Conservation (phyloP, 2,797 vertebrate species). For the Enteromius argenteus region DNA sequence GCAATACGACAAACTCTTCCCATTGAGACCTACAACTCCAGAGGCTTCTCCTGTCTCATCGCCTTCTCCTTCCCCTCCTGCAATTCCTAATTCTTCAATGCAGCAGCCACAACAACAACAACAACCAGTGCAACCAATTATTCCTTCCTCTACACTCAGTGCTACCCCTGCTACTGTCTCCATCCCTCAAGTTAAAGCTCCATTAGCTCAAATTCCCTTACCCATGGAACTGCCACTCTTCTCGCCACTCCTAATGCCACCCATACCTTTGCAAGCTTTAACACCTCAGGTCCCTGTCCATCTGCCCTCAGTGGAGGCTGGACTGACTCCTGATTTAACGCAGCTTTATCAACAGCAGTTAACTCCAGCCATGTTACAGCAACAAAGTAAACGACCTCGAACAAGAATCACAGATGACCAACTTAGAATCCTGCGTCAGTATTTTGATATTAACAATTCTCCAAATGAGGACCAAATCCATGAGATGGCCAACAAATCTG, state of each 20-base stretch:
- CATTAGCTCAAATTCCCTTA: slow-evolving; percentile 80
- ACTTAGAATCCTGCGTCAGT: slow-evolving; percentile 88
- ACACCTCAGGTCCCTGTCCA: slow-evolving; percentile 84
- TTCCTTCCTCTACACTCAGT: slow-evolving; percentile 72
- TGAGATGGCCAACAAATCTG: slow-evolving; percentile 93
- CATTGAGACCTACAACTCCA: slow-evolving; percentile 83
- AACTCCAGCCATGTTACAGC: slow-evolving; percentile 80
- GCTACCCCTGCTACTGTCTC: slow-evolving; percentile 80
- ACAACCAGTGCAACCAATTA: slow-evolving; percentile 73
- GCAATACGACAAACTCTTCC: slow-evolving; percentile 94
- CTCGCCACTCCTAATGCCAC: slow-evolving; percentile 93
- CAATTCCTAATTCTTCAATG: slow-evolving; percentile 68
- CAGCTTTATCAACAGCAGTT: slow-evolving; percentile 95
- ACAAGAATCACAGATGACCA: slow-evolving; percentile 97
- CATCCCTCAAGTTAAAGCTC: slow-evolving; percentile 75
- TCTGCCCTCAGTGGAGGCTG: slow-evolving; percentile 85
- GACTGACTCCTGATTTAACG: slow-evolving; percentile 86
- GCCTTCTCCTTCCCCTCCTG: slow-evolving; percentile 75
- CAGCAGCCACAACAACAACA: slow-evolving; percentile 83
- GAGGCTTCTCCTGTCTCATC: slow-evolving; percentile 70
- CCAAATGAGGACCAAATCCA: slow-evolving; percentile 96
- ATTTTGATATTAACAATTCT: slow-evolving; percentile 98
- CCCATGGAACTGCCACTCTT: slow-evolving; percentile 94
- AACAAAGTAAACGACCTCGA: slow-evolving; percentile 93
- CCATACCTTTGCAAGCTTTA: slow-evolving; percentile 88